Percentiles rank a stretch among this genome's conserved stretches.
phyloP scores from a whole-genome alignment of 2,888 invertebrate species.

The Ochropleura plecta region DNA sequence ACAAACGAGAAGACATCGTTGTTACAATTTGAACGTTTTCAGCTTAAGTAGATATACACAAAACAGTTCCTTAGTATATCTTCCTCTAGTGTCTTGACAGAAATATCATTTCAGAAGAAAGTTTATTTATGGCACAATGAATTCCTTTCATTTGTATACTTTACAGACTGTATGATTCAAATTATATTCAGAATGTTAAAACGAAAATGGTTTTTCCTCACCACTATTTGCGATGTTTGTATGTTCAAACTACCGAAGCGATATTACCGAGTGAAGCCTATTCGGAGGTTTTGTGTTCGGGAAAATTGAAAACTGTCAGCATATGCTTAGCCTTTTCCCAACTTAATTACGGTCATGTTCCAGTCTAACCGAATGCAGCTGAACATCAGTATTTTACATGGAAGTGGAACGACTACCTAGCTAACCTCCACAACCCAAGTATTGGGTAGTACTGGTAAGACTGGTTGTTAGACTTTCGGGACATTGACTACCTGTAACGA shows the following conservation, averaged over 20 bases:
- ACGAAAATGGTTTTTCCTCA: background rate
- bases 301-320: slow-evolving; percentile 18
- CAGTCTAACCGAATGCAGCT: too few species aligned
- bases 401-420: too few species aligned
- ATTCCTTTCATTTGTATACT: slow-evolving; percentile 14
- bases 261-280: background rate
- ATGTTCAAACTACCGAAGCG: background rate
- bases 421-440: too few species aligned
- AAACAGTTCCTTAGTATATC: background rate
- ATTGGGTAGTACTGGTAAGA: too few species aligned
- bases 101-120: slow-evolving; percentile 9
- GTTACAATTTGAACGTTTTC: background rate
- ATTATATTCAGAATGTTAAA: slow-evolving; percentile 1
- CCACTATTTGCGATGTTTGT: background rate
- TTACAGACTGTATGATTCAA: background rate
- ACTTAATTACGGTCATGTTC: too few species aligned
- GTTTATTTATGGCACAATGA: slow-evolving; percentile 17
- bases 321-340: too few species aligned
- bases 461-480: too few species aligned
- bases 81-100: background rate
- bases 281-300: background rate
- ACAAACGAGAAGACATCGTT: background rate
- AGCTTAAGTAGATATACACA: background rate
- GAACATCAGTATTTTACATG: too few species aligned
- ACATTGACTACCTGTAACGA: too few species aligned